Conservation (phyloP, 2,113 vertebrate genomes). For the Cromileptes altivelis region DNA sequence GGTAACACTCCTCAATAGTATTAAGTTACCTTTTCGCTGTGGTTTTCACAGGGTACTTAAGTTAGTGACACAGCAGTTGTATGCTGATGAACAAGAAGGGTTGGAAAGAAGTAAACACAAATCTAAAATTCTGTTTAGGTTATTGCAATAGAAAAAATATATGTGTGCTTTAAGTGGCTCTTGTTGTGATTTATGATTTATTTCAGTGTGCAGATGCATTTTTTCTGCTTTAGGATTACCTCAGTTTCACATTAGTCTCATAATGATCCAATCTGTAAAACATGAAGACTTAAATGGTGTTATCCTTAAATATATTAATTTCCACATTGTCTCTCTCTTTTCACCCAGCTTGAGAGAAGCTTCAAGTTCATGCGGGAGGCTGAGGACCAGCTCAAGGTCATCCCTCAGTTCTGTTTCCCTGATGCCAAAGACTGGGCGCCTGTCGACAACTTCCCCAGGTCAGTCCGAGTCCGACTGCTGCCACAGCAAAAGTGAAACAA, state of each 20-base stretch:
- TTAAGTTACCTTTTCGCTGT: background rate
- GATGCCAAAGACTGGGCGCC: constrained; percentile 97
- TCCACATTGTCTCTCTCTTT: background rate
- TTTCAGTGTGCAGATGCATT: background rate
- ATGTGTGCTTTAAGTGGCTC: background rate
- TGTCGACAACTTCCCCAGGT: constrained; percentile 95
- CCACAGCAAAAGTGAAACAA: constrained; percentile 13
- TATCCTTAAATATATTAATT: background rate
- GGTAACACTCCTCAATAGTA: background rate
- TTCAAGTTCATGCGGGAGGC: constrained; percentile 96
- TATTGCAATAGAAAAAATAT: background rate
- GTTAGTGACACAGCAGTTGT: background rate
- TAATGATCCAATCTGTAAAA: background rate
- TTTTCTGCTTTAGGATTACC: background rate
- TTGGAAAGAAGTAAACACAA: background rate
- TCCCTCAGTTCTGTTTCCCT: constrained; percentile 98
- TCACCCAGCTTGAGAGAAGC: constrained; percentile 90
- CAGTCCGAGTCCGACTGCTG: constrained; percentile 23
- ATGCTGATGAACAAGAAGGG: background rate
- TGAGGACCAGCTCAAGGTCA: constrained; percentile 97
- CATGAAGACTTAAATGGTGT: background rate
- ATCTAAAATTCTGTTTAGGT: background rate
- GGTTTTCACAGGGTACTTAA: no score
- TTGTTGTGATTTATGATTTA: background rate
- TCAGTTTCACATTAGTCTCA: background rate